Evolutionary conservation across 1,140 invertebrate species (phyloP).

Genomic region (Rhynchophorus ferrugineus): DNA sequence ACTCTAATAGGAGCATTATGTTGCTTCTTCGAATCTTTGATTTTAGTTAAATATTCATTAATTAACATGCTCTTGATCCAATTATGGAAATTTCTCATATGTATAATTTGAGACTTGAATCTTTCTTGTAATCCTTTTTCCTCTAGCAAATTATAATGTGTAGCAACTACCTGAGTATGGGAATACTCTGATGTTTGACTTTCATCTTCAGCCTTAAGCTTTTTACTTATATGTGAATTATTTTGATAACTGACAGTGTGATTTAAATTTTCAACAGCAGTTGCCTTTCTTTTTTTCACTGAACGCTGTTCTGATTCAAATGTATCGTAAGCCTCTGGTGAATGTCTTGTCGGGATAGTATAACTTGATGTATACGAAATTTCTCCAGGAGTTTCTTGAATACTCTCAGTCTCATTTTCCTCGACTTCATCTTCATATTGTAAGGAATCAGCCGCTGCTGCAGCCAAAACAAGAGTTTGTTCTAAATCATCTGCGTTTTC

Average conservation of each 20-base stretch:
- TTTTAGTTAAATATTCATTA: conserved; percentile 58
- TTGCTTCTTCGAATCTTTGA: conserved; percentile 53
- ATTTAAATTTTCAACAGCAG: neutral
- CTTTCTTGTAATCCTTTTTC: conserved; percentile 74
- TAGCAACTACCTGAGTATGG: conserved; percentile 60
- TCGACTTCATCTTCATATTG: conserved; percentile 16
- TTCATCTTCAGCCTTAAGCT: neutral
- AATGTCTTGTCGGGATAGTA: too few species aligned
- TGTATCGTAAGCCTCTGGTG: too few species aligned
- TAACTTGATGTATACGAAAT: too few species aligned
- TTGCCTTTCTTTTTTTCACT: neutral
- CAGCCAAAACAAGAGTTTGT: conserved; percentile 35
- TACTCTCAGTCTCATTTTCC: neutral
- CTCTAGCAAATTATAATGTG: conserved; percentile 78
- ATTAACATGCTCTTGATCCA: conserved; percentile 97
- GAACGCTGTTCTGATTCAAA: neutral
- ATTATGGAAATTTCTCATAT: conserved; percentile 96
- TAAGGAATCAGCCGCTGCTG: conserved; percentile 36
- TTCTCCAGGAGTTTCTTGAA: conserved; percentile 1
- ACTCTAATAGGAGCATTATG: conserved; percentile 53
- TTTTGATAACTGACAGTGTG: neutral
- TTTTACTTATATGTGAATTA: neutral
- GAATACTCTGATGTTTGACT: neutral
- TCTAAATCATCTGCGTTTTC: conserved; percentile 35
- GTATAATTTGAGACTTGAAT: conserved; percentile 81